A percentile compares a stretch with the other conserved stretches of the same genome.
These are phyloP conservation scores for Aspidapion aeneum DNA, from an alignment of 2,888 invertebrate genomes.

Conservation along the genomic window DNA sequence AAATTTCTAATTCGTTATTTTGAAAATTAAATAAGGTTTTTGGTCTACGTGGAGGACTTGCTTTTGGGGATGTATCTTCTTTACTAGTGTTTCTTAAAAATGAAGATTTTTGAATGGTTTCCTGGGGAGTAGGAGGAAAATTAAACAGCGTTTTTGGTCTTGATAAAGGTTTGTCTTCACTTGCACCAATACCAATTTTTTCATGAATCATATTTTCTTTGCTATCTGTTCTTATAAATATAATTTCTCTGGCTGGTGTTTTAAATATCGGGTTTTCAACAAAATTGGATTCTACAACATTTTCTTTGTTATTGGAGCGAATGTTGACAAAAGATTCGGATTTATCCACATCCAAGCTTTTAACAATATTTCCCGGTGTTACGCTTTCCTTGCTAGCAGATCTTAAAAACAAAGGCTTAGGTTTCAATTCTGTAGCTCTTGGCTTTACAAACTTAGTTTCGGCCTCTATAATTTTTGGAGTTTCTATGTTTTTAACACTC, in stretches of 20 bases:
- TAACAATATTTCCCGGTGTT: neutral
- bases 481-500: neutral
- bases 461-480: neutral
- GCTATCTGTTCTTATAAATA: neutral
- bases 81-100: neutral
- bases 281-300: neutral
- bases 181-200: neutral
- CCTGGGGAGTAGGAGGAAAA: neutral
- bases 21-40: conserved; percentile 25
- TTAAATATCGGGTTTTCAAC: neutral
- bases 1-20: conserved; percentile 21
- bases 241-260: neutral
- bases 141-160: conserved; percentile 20
- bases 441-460: neutral
- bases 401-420: neutral
- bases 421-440: neutral
- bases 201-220: neutral
- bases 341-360: neutral
- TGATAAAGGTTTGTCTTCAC: neutral
- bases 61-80: neutral
- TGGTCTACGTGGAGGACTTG: conserved; percentile 2
- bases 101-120: neutral
- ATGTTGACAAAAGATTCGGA: neutral
- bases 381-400: neutral
- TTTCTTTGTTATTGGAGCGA: neutral